These are phyloP conservation scores for Pelosia muscerda DNA, from an alignment of 2,888 invertebrate species.

Conservation along the genomic window DNA sequence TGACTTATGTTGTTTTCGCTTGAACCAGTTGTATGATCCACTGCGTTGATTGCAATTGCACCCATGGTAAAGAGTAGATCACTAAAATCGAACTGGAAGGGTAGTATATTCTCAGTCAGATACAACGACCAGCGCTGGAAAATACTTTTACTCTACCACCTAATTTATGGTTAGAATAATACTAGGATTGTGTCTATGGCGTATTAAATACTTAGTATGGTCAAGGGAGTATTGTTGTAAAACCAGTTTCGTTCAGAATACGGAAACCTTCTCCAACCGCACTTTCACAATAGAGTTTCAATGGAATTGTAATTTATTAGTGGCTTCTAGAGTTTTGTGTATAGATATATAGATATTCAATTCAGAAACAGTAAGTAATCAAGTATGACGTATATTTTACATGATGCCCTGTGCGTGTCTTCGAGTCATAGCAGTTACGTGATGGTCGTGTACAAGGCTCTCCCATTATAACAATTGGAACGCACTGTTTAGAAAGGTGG, in stretches of 20 bases:
- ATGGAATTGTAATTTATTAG: background rate
- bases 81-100: background rate
- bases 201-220: background rate
- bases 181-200: too few relatives aligned
- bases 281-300: background rate
- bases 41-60: background rate
- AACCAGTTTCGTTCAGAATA: background rate
- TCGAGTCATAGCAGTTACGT: slow-evolving; percentile 13
- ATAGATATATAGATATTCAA: background rate
- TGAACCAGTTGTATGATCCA: background rate
- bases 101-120: background rate
- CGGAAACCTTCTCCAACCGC: background rate
- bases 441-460: slow-evolving; percentile 10
- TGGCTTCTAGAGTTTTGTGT: background rate
- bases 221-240: background rate
- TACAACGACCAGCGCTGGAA: too few relatives aligned
- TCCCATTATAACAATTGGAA: slow-evolving; percentile 5
- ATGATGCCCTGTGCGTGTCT: background rate
- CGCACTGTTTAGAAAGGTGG: slow-evolving; percentile 14
- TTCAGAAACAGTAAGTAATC: background rate
- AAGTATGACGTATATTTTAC: slow-evolving; percentile 3
- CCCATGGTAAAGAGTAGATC: background rate
- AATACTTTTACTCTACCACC: too few relatives aligned
- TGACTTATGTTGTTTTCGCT: background rate
- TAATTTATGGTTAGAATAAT: too few relatives aligned